Percentiles rank a stretch among this genome's conserved stretches.
These are phyloP conservation scores for Pomacea canaliculata DNA, from an alignment of 2,888 invertebrate genomes.

Conservation along the genomic window DNA sequence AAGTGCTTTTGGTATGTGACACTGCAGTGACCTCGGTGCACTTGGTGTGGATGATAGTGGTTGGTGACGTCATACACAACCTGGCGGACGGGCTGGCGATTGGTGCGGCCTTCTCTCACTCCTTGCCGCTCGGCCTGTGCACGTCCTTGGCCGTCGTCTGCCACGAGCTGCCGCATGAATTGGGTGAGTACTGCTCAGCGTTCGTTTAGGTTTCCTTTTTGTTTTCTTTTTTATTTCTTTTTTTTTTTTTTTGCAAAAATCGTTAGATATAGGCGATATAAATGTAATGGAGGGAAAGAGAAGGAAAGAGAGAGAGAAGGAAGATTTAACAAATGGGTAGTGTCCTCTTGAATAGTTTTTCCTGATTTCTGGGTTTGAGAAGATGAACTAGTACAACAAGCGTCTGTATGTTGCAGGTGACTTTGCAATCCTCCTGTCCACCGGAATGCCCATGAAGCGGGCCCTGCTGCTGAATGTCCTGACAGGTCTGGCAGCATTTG, in stretches of 20 bases:
- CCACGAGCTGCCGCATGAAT: slow-evolving; percentile 72
- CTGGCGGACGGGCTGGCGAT: slow-evolving; percentile 71
- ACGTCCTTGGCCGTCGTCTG: slow-evolving; percentile 71
- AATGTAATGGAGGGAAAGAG: background rate
- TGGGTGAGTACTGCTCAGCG: slow-evolving; percentile 56
- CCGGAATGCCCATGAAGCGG: slow-evolving; percentile 67
- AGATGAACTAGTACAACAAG: too few species aligned
- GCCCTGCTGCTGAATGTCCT: slow-evolving; percentile 70
- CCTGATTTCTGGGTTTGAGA: too few species aligned
- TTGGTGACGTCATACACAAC: slow-evolving; percentile 72
- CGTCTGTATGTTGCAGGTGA: slow-evolving; percentile 64
- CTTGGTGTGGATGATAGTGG: slow-evolving; percentile 64
- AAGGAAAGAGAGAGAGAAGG: too few species aligned
- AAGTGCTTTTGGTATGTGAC: too few species aligned
- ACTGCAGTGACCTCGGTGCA: slow-evolving; percentile 25
- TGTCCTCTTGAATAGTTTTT: too few species aligned
- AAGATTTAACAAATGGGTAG: too few species aligned
- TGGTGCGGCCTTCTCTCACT: slow-evolving; percentile 68
- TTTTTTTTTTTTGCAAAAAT: too few species aligned
- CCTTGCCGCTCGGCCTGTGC: slow-evolving; percentile 65
- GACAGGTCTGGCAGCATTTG: slow-evolving; percentile 70
- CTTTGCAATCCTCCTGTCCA: slow-evolving; percentile 70
- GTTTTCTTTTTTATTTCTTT: too few species aligned
- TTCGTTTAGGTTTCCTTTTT: too few species aligned
- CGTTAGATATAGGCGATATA: too few species aligned